Base-by-base conservation (phyloP, 2,888 invertebrate species). In the Synanthedon formicaeformis region DNA sequence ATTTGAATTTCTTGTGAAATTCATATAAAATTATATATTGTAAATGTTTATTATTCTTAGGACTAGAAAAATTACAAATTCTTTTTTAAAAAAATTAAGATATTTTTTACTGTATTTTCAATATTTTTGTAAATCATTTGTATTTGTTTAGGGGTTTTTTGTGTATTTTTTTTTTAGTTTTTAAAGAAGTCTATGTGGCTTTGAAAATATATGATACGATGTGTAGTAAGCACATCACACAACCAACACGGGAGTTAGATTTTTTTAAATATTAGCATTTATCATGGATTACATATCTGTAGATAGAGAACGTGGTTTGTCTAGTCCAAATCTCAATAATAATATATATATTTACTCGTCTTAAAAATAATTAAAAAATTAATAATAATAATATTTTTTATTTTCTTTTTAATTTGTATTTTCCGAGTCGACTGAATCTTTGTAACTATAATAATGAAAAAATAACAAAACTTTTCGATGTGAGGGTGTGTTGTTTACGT, bases 271-370 rank as follows among this genome's bases (percentile, higher is more conserved):
- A 78, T 82, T 85, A 85, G 82, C 77, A 79, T 84, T 83, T 87
- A 87, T 87, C 87, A 86, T 87, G 81, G 84, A 83, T 86, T 78
- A 87, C 87, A 87, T 87, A 87, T 87, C 87, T 87, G 82, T 87
- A 87, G 87, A 81, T 87, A 86, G 87, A 84, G 63, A 78, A 85
- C 79, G 84, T 84, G 85, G 78, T 84, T 84, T 83, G 81, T 81
- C 82, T 87, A 86, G 85, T 85, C 79, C 87, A 86, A 85, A 84
- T 82, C 82, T 84, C 83, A 80, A 81, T 81, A 79, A 67, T 75
- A 77, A 73, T 69, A 75, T 78, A 77, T 78, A 76, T 82, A 82
- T 85, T 81, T 81, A 82, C 73, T 78, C 73, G 71, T 79, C 78
- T 80, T 75, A 71, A 34, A 34, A 34, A 10, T 34, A 34, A 34